Evolutionary conservation across 1,140 invertebrate genomes (phyloP).

Genomic region (Brachionus paranguensis): DNA sequence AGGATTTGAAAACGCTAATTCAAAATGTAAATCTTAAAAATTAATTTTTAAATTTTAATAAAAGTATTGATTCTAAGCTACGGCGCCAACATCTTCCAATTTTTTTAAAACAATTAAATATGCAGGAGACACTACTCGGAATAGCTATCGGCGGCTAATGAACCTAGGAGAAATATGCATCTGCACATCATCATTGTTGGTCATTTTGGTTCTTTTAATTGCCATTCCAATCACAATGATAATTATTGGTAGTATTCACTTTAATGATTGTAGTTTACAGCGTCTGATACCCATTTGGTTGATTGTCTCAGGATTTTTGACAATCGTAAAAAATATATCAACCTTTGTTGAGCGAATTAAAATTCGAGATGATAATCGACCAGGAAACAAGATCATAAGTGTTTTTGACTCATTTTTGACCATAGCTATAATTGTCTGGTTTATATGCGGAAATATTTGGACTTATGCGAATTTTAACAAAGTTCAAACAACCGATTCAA

Average conservation of each 20-base stretch:
- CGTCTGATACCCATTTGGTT: constrained; percentile 20
- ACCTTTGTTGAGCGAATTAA: background rate
- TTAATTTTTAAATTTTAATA: background rate
- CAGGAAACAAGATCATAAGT: background rate
- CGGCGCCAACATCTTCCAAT: background rate
- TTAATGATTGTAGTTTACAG: constrained; percentile 6
- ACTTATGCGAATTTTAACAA: background rate
- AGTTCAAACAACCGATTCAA: background rate
- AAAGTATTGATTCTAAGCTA: background rate
- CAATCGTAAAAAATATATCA: constrained; percentile 17
- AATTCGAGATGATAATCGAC: background rate
- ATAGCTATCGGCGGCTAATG: background rate
- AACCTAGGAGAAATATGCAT: background rate
- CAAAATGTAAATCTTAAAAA: background rate
- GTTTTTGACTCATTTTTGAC: constrained; percentile 19
- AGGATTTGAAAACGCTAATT: background rate
- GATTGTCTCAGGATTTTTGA: background rate
- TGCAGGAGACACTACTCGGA: background rate
- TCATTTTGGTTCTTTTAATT: constrained; percentile 9
- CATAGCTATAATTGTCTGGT: constrained; percentile 24
- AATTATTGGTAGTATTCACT: background rate
- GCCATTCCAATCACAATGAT: constrained; percentile 30
- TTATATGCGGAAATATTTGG: constrained; percentile 36
- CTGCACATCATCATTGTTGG: background rate
- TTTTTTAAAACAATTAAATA: constrained; percentile 24